Conservation (phyloP, 2,797 vertebrate genomes). For the Platyrinchus mystaceus region DNA sequence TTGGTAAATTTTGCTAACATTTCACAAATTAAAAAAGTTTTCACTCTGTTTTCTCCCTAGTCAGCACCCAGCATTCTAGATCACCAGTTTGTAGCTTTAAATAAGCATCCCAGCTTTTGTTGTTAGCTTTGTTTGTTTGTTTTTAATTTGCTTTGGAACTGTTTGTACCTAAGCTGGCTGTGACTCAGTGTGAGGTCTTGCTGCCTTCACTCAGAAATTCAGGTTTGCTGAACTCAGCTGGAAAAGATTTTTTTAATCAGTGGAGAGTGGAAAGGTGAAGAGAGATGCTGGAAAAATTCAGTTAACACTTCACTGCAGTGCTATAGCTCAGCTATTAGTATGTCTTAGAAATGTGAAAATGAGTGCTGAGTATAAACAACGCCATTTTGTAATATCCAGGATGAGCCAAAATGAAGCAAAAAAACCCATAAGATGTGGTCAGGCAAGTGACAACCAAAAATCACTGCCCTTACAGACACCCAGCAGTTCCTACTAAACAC, state of each 20-base stretch:
- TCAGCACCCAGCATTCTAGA: background rate
- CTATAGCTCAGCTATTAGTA: background rate
- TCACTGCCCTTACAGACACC: background rate
- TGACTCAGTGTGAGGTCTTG: background rate
- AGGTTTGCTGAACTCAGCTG: background rate
- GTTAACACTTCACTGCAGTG: background rate
- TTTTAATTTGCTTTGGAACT: background rate
- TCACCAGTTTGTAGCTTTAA: background rate
- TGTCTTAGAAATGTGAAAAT: background rate
- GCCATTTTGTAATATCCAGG: background rate
- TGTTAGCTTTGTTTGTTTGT: slow-evolving; percentile 9
- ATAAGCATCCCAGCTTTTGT: background rate
- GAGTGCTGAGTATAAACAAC: background rate
- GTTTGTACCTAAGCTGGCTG: background rate
- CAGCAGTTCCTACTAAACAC: background rate
- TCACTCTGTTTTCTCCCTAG: background rate
- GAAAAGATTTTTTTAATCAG: background rate
- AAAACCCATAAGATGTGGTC: fast-evolving
- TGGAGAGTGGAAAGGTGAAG: background rate
- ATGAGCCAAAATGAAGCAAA: background rate
- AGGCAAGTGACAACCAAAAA: background rate
- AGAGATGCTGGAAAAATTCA: background rate
- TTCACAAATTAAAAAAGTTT: background rate
- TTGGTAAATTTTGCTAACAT: background rate
- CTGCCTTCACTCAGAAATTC: background rate